Evolutionary conservation across 1,140 invertebrate genomes (phyloP).

Genomic region (Tetragnatha versicolor): DNA sequence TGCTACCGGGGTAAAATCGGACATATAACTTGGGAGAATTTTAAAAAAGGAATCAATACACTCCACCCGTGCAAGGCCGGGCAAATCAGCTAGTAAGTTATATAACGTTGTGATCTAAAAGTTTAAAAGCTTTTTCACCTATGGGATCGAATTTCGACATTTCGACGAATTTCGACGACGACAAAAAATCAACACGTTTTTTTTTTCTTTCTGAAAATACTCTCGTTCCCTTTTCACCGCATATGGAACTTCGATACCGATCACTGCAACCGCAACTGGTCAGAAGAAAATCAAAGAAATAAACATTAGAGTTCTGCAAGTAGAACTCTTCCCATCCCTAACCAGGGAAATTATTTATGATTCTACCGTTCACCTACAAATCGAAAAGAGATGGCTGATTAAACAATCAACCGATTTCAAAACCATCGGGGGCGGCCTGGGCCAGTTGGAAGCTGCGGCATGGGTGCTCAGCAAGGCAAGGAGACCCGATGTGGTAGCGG

Average conservation of each 20-base stretch:
- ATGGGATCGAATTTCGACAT: no score
- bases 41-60: no score
- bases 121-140: no score
- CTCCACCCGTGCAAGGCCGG: no score
- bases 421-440: constrained; percentile 36
- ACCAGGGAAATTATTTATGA: constrained; percentile 26
- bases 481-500: constrained; percentile 72
- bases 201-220: no score
- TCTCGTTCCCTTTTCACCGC: no score
- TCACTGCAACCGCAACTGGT: constrained; percentile 19
- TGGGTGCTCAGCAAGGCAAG: constrained; percentile 90
- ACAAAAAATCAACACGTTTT: no score
- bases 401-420: not conserved
- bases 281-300: constrained; percentile 41
- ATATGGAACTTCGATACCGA: not conserved
- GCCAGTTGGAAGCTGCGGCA: constrained; percentile 61
- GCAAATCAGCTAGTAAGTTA: no score
- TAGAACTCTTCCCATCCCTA: not conserved
- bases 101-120: no score
- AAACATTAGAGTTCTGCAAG: constrained; percentile 39
- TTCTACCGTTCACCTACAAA: not conserved
- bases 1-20: no score
- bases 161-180: no score
- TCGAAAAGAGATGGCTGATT: constrained; percentile 2
- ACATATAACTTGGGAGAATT: no score